Evolutionary conservation across 2,888 invertebrate genomes (phyloP).

Genomic region (Phoronis australis): DNA sequence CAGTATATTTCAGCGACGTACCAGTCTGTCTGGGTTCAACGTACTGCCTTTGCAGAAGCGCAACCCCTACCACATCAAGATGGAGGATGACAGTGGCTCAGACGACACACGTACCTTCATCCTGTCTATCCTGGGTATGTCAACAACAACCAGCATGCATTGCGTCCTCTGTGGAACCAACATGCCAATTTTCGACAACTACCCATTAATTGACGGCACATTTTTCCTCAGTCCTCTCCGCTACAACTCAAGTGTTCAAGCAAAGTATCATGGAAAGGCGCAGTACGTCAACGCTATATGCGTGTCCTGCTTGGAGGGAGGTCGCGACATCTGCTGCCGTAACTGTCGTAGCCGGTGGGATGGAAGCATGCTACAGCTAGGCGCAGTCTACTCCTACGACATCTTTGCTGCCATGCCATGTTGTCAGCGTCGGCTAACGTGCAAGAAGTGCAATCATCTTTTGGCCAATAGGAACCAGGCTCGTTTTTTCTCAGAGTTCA

Average conservation of each 20-base stretch:
- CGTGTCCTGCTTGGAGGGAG: constrained; percentile 80
- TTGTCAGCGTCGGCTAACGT: constrained; percentile 87
- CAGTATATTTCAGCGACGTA: constrained; percentile 80
- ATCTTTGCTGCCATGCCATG: constrained; percentile 97
- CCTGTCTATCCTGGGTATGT: constrained; percentile 85
- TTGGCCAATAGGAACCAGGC: constrained; percentile 72
- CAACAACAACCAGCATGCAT: constrained; percentile 77
- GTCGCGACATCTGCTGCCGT: constrained; percentile 53
- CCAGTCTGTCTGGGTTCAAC: constrained; percentile 77
- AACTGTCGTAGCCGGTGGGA: constrained; percentile 54
- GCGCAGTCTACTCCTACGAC: constrained; percentile 97
- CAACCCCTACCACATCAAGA: constrained; percentile 99
- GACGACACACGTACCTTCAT: constrained; percentile 96
- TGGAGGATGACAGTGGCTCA: constrained; percentile 98
- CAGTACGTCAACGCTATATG: constrained; percentile 90
- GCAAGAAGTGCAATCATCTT: constrained; percentile 86
- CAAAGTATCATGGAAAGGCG: constrained; percentile 68
- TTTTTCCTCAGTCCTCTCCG: constrained; percentile 95
- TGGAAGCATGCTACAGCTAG: constrained; percentile 86
- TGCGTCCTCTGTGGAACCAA: constrained; percentile 78
- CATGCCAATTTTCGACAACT: constrained; percentile 90
- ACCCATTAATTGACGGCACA: constrained; percentile 94
- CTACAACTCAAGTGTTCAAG: constrained; percentile 62
- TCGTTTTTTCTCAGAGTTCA: constrained; percentile 89
- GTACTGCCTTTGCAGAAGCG: constrained; percentile 85